A percentile compares a stretch with the other conserved stretches of the same genome.
Evolutionary conservation across 2,888 invertebrate species (phyloP).

Genomic region (Yponomeuta sedellus): DNA sequence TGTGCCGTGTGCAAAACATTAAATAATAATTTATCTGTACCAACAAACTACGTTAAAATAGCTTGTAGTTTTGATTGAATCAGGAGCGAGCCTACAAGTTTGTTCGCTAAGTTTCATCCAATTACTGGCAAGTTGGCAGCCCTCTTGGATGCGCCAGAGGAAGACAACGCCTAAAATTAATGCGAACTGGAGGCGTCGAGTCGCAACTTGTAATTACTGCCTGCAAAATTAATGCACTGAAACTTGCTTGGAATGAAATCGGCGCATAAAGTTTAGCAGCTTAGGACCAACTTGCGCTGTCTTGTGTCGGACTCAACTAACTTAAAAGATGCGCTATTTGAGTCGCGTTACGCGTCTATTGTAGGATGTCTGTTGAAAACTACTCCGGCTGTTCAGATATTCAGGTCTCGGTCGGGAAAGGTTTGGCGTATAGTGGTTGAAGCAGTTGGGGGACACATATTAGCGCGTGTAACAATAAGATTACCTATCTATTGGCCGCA

Average conservation of each 20-base stretch:
- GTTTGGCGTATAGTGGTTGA: constrained; percentile 51
- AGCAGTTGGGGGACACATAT: constrained; percentile 43
- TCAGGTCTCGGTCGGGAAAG: constrained; percentile 34
- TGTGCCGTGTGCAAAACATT: no score
- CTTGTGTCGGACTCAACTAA: background rate
- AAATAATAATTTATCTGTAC: no score
- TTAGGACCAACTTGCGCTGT: constrained; percentile 18
- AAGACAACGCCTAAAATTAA: constrained; percentile 66
- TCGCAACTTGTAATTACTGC: constrained; percentile 71
- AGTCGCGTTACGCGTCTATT: background rate
- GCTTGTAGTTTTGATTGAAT: constrained; percentile 53
- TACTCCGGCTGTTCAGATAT: background rate
- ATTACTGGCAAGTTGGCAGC: constrained; percentile 51
- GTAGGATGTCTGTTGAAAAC: background rate
- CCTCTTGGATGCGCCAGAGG: constrained; percentile 45
- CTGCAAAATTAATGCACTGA: constrained; percentile 73
- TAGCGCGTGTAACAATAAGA: constrained; percentile 65
- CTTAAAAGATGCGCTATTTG: constrained; percentile 1
- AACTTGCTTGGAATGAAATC: constrained; percentile 72
- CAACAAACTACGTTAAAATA: background rate
- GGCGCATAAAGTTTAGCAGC: constrained; percentile 55
- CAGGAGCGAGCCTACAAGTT: constrained; percentile 57
- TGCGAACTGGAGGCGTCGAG: constrained; percentile 62
- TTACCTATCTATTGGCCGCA: constrained; percentile 53
- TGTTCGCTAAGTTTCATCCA: constrained; percentile 44